Percentiles rank a stretch among this genome's conserved stretches.
These are phyloP conservation scores for Papilio helenus DNA, from an alignment of 1,140 invertebrate species.

Conservation along the genomic window DNA sequence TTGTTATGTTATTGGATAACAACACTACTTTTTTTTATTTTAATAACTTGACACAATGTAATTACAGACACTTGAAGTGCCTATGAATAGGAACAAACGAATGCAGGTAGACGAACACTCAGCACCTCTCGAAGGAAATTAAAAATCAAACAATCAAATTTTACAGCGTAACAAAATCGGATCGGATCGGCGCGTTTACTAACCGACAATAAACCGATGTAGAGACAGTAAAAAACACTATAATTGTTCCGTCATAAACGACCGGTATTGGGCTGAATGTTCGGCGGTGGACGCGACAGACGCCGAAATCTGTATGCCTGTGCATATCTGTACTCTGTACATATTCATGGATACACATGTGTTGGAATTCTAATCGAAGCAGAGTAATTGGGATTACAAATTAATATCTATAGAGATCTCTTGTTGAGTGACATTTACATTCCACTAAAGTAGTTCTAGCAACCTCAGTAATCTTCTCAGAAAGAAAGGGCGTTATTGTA, in stretches of 20 bases:
- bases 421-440: background rate
- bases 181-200: conserved; percentile 60
- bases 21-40: background rate
- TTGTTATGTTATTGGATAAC: background rate
- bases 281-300: conserved; percentile 39
- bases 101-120: conserved; percentile 47
- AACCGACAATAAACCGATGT: conserved; percentile 64
- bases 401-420: background rate
- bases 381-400: background rate
- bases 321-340: background rate
- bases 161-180: conserved; percentile 71
- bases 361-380: background rate
- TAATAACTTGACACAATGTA: background rate
- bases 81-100: conserved; percentile 22
- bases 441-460: background rate
- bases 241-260: conserved; percentile 69
- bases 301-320: too few relatives aligned
- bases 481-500: background rate
- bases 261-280: conserved; percentile 54
- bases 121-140: conserved; percentile 64
- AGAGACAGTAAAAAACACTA: conserved; percentile 64
- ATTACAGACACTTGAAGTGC: conserved; percentile 1
- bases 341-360: background rate
- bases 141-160: conserved; percentile 71
- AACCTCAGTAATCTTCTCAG: background rate